Conservation (phyloP, 2,797 vertebrate genomes). For the Microctenopoma stevenorrisi region DNA sequence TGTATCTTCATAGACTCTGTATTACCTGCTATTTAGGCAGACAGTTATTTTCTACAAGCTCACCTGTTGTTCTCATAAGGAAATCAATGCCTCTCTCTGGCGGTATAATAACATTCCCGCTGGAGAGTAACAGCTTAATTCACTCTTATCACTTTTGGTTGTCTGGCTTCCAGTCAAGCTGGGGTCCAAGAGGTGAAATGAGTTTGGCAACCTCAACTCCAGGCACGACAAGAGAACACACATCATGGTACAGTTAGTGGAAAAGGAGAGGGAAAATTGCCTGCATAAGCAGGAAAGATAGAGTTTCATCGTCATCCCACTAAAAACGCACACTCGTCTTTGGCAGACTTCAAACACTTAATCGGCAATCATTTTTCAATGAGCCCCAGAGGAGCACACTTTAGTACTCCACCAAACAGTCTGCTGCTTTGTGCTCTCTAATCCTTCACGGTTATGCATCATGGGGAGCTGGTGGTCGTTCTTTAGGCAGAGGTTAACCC, state of each 20-base stretch:
- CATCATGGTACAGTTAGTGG: constrained; percentile 84
- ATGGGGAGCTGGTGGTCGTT: constrained; percentile 78
- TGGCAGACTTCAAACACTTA: constrained; percentile 87
- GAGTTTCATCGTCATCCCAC: constrained; percentile 85
- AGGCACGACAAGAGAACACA: constrained; percentile 81
- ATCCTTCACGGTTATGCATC: constrained; percentile 85
- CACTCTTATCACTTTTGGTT: constrained; percentile 85
- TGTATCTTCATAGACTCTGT: constrained; percentile 63
- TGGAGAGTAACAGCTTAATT: constrained; percentile 83
- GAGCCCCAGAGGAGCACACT: constrained; percentile 85
- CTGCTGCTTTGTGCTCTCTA: constrained; percentile 83
- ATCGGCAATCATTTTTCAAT: constrained; percentile 88
- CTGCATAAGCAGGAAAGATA: constrained; percentile 87
- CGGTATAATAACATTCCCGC: constrained; percentile 84
- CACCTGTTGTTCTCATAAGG: constrained; percentile 84
- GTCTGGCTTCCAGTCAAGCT: constrained; percentile 85
- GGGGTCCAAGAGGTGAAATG: constrained; percentile 88
- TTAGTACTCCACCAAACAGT: constrained; percentile 86
- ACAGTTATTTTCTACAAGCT: constrained; percentile 76
- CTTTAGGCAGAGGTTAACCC: constrained; percentile 79
- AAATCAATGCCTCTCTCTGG: constrained; percentile 80
- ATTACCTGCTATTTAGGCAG: constrained; percentile 71
- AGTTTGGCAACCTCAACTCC: constrained; percentile 87
- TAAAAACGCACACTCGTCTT: constrained; percentile 82
- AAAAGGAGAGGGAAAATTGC: constrained; percentile 85